phyloP scores from a whole-genome alignment of 2,797 vertebrate genomes.

The Falco peregrinus region DNA sequence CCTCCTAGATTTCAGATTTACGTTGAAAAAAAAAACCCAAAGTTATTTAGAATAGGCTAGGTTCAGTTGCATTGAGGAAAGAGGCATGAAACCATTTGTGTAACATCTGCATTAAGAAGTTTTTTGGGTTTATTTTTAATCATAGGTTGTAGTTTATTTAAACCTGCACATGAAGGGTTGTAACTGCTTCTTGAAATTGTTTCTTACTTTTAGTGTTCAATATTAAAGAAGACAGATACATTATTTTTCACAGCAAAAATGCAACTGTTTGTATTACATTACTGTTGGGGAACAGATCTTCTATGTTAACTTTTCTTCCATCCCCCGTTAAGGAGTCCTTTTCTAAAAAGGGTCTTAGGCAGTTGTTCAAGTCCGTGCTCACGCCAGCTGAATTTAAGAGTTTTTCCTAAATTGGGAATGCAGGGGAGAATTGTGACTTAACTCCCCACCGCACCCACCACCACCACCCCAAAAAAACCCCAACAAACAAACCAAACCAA shows the following conservation, averaged over 20 bases:
- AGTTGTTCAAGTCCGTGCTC: not conserved
- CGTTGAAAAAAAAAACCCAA: not conserved
- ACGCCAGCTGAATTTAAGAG: not conserved
- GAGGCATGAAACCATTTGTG: not conserved
- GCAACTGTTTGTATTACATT: not conserved
- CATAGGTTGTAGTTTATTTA: not conserved
- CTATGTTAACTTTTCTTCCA: not conserved
- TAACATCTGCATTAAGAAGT: not conserved
- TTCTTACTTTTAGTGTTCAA: not conserved
- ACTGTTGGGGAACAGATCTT: not conserved
- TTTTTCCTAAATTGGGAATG: not conserved
- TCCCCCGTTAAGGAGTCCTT: not conserved
- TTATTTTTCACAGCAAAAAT: not conserved
- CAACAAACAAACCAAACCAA: too few species aligned
- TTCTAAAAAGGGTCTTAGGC: not conserved
- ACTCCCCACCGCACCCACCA: accelerated
- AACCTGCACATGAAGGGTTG: not conserved
- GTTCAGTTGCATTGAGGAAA: not conserved
- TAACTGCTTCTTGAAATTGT: not conserved
- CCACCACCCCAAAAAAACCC: too few species aligned
- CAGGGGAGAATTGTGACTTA: not conserved
- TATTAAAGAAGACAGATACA: not conserved
- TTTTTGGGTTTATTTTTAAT: not conserved
- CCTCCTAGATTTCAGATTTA: not conserved
- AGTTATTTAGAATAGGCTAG: not conserved